These are phyloP conservation scores for Tetropium fuscum DNA, from an alignment of 2,888 invertebrate species.

Conservation along the genomic window DNA sequence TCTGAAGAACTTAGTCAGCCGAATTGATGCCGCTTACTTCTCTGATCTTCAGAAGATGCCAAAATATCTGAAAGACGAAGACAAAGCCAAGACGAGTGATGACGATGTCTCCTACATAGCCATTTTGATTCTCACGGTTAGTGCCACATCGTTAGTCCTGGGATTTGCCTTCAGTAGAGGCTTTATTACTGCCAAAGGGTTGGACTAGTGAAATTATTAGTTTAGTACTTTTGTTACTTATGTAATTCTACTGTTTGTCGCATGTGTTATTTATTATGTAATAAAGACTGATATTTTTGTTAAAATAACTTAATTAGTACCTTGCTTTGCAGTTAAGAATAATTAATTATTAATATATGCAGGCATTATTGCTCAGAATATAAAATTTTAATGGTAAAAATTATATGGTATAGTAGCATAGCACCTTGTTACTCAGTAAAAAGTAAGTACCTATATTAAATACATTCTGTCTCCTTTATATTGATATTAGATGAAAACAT, in stretches of 20 bases:
- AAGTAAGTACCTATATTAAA: too few relatives aligned
- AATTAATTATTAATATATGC: too few relatives aligned
- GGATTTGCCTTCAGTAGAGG: slow-evolving; percentile 55
- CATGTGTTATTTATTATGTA: background rate
- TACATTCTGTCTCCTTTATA: too few relatives aligned
- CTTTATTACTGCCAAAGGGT: slow-evolving; percentile 12
- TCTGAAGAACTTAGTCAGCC: slow-evolving; percentile 82
- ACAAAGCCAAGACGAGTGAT: slow-evolving; percentile 44
- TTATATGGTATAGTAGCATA: too few relatives aligned
- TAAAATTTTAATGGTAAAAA: too few relatives aligned
- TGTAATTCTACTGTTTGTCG: background rate
- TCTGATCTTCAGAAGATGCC: slow-evolving; percentile 67
- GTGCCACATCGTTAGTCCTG: slow-evolving; percentile 52
- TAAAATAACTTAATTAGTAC: too few relatives aligned
- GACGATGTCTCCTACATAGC: slow-evolving; percentile 57
- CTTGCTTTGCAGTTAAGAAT: too few relatives aligned
- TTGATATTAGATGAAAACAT: too few relatives aligned
- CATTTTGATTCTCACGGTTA: slow-evolving; percentile 52
- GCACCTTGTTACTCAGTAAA: too few relatives aligned
- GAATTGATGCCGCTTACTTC: slow-evolving; percentile 86
- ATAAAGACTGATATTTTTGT: slow-evolving; percentile 16
- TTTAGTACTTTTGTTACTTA: background rate
- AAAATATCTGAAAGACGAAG: slow-evolving; percentile 52
- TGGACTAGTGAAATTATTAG: background rate
- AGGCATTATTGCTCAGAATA: too few relatives aligned